These are phyloP conservation scores for Stegastes partitus DNA, from an alignment of 2,113 vertebrate genomes.

Conservation along the genomic window DNA sequence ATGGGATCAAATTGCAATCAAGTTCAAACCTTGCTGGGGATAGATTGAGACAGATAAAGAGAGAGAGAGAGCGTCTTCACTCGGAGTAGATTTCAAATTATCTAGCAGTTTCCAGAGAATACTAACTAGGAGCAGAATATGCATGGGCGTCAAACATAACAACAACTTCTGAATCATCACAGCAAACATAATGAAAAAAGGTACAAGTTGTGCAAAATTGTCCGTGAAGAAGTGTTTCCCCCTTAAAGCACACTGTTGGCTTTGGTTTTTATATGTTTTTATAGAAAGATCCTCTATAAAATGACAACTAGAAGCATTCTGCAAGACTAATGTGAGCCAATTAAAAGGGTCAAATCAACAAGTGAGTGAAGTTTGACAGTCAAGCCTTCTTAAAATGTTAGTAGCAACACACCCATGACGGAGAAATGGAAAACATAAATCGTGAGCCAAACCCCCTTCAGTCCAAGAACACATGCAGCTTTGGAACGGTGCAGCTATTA, in stretches of 20 bases:
- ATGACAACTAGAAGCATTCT: no score
- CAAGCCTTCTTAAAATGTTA: slow-evolving; percentile 16
- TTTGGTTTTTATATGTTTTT: no score
- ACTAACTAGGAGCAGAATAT: slow-evolving; percentile 12
- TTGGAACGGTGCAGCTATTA: slow-evolving; percentile 70
- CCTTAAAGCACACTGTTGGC: no score
- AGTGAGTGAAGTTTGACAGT: slow-evolving; percentile 17
- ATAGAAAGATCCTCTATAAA: no score
- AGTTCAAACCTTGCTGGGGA: slow-evolving; percentile 3
- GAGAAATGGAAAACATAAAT: slow-evolving; percentile 40
- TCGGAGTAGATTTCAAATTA: slow-evolving; percentile 31
- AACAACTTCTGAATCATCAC: no score
- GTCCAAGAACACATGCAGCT: slow-evolving; percentile 58
- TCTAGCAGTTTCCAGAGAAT: slow-evolving; percentile 40
- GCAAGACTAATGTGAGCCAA: no score
- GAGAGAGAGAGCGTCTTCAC: slow-evolving; percentile 22
- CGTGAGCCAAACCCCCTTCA: slow-evolving; percentile 28
- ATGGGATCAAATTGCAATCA: slow-evolving; percentile 55
- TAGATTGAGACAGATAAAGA: slow-evolving; percentile 1
- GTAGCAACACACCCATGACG: slow-evolving; percentile 24
- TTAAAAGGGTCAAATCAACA: slow-evolving; percentile 13
- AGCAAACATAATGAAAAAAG: background rate
- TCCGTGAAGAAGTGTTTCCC: background rate
- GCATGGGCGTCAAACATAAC: background rate
- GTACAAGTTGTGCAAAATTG: background rate